These are phyloP conservation scores for Folsomia candida DNA, from an alignment of 2,888 invertebrate genomes.

Conservation along the genomic window DNA sequence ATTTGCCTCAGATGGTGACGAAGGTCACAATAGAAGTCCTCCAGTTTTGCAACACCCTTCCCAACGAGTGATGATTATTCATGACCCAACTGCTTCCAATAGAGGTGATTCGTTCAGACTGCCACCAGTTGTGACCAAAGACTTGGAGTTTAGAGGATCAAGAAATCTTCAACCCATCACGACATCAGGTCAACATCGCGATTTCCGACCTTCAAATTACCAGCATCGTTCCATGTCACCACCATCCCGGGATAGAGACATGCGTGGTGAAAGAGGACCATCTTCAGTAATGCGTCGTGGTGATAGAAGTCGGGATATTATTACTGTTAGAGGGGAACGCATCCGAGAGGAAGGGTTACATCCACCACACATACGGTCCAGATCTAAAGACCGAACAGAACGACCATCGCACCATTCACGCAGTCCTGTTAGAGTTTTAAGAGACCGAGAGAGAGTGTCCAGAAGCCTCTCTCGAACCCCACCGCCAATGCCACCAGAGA, in stretches of 20 bases:
- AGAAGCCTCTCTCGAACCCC: slow-evolving; percentile 38
- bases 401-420: slow-evolving; percentile 14
- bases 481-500: slow-evolving; percentile 42
- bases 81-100: slow-evolving; percentile 32
- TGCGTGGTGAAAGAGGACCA: slow-evolving; percentile 9
- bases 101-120: background rate
- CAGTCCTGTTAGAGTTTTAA: slow-evolving; percentile 33
- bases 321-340: no score
- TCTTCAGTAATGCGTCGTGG: slow-evolving; percentile 6
- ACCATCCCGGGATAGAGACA: background rate
- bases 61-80: slow-evolving; percentile 47
- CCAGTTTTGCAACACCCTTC: slow-evolving; percentile 24
- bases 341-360: background rate
- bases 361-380: background rate
- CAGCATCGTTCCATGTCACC: slow-evolving; percentile 1
- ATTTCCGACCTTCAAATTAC: background rate
- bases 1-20: slow-evolving; percentile 41
- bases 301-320: background rate
- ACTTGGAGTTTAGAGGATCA: background rate
- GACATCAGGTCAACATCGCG: background rate
- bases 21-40: slow-evolving; percentile 36
- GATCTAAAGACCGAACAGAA: background rate
- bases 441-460: slow-evolving; percentile 27
- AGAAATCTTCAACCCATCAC: background rate
- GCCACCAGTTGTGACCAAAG: background rate